Base-by-base conservation (phyloP, 2,113 vertebrate species). In the Etheostoma spectabile region DNA sequence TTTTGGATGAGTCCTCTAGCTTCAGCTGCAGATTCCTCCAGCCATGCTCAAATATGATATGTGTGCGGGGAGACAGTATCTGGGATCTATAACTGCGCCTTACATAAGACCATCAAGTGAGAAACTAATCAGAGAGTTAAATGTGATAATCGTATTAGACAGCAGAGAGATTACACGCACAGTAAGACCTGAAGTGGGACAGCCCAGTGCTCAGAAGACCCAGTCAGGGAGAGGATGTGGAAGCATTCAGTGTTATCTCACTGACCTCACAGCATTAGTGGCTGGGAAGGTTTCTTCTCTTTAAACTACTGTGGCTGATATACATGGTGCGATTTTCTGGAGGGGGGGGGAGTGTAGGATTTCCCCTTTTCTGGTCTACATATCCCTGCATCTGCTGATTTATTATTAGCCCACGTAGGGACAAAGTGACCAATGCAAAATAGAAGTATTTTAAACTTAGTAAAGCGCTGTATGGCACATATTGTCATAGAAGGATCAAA, bases 51-150 rank as follows among this genome's bases (percentile, higher is more conserved):
- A 18, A n/a, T 63, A 12, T 18, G 13, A 49, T 35, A 10, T n/a
- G 16, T 73, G 24, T 60, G 22, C 49, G n/a, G 3, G 35, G 33
- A 46, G 35, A 64, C 22, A 16, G 22, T 24, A 12, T 59, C 63
- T 77, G 45, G 59, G 52, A 77, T 77, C 64, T 49, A 59, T 13
- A 77, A 35, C 53, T 38, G n/a, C 22, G 42, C 59, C n/a, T 55
- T 60, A 49, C 56, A 46, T 64, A 53, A 74, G 48, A 53, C 10
- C 24, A 64, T 64, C 24, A 6, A 38, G 46, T 35, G 27, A 51
- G 63, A 67, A 68, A 60, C 51, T 3, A 62, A 61, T 62, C 42
- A 3, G 27, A 5, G 53, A 77, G 49, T 55, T 45, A 24, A 65
- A 63, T 75, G 49, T 1, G 16, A 56, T 56, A 21, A 76, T 76